Evolutionary conservation across 2,797 vertebrate species (phyloP).

Genomic region (Labeo calbasu): DNA sequence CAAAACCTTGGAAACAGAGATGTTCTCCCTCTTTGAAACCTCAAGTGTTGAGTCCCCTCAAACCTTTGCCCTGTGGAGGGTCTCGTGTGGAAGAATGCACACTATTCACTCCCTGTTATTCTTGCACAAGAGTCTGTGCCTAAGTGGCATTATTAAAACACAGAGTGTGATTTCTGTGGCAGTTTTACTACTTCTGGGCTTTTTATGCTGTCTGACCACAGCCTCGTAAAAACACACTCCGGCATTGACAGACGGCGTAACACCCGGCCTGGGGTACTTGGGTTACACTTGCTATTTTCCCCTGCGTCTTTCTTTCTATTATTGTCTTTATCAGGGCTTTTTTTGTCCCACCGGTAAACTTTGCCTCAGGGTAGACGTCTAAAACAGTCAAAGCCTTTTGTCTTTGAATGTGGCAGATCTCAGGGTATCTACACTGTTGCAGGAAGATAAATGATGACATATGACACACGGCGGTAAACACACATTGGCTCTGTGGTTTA

Average conservation of each 20-base stretch:
- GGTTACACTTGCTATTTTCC: slow-evolving; percentile 74
- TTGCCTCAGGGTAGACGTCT: slow-evolving; percentile 40
- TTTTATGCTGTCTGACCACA: slow-evolving; percentile 80
- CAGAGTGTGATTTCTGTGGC: slow-evolving; percentile 76
- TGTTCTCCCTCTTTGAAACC: slow-evolving; percentile 49
- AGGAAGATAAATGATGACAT: slow-evolving; percentile 44
- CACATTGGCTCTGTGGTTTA: slow-evolving; percentile 20
- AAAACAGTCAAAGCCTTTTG: slow-evolving; percentile 35
- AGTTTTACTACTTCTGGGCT: slow-evolving; percentile 74
- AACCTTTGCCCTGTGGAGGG: slow-evolving; percentile 56
- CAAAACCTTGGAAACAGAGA: slow-evolving; percentile 56
- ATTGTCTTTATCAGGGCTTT: slow-evolving; percentile 60
- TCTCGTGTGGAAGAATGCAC: slow-evolving; percentile 66
- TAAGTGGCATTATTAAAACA: slow-evolving; percentile 83
- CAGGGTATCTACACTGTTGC: slow-evolving; percentile 18
- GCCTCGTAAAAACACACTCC: slow-evolving; percentile 79
- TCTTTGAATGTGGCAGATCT: slow-evolving; percentile 34
- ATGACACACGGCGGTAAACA: slow-evolving; percentile 31
- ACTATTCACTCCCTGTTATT: slow-evolving; percentile 72
- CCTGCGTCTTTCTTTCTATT: slow-evolving; percentile 59
- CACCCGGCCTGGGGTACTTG: slow-evolving; percentile 75
- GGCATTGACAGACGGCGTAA: slow-evolving; percentile 71
- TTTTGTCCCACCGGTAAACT: slow-evolving; percentile 34
- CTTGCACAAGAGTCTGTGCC: slow-evolving; percentile 71
- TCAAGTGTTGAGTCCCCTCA: slow-evolving; percentile 46